Conservation (phyloP, 2,797 vertebrate species). For the Manis javanica region DNA sequence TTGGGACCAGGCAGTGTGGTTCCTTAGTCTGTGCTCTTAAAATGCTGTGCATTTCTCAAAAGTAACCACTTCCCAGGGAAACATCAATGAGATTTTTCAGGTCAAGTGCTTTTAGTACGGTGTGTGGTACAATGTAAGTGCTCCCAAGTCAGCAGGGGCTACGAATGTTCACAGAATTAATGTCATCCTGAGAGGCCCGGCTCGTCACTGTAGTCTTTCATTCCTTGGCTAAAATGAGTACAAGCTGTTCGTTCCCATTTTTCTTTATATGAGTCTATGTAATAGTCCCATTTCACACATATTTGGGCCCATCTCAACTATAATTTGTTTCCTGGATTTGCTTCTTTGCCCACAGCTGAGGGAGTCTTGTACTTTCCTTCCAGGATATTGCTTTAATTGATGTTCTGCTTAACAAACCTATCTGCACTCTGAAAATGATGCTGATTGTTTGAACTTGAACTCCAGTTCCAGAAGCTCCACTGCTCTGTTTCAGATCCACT, state of each 20-base stretch:
- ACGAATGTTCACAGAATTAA: not conserved
- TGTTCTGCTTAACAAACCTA: not conserved
- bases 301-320: not conserved
- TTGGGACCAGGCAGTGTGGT: not conserved
- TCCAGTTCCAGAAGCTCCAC: not conserved
- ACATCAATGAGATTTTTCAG: accelerated
- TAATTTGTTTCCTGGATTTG: not conserved
- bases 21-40: not conserved
- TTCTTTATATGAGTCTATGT: not conserved
- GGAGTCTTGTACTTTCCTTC: not conserved
- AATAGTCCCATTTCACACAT: not conserved
- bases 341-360: not conserved
- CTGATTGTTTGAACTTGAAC: not conserved
- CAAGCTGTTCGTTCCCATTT: not conserved
- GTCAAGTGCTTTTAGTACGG: not conserved
- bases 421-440: not conserved
- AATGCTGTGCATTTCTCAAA: not conserved
- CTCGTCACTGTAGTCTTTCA: not conserved
- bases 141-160: accelerated
- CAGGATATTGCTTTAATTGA: not conserved
- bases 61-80: not conserved
- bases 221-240: not conserved
- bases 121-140: accelerated
- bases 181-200: not conserved
- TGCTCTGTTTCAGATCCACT: not conserved